Evolutionary conservation across 2,888 invertebrate genomes (phyloP).

Genomic region (Bursaphelenchus okinawaensis): DNA sequence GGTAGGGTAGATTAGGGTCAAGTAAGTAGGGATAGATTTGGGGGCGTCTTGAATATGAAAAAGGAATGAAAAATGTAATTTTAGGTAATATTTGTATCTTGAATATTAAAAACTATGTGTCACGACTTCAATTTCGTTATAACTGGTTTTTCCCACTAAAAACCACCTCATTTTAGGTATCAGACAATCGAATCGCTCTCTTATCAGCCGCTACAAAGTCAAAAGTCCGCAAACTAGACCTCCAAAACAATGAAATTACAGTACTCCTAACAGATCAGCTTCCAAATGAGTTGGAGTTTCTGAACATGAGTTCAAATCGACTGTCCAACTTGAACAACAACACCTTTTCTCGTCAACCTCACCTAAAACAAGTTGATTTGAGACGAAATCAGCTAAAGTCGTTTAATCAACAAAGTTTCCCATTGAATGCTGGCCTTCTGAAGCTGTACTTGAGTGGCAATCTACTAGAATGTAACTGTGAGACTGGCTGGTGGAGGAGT

Average conservation of each 20-base stretch:
- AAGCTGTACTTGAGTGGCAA: constrained; percentile 73
- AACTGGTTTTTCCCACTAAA: no score
- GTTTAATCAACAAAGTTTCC: constrained; percentile 20
- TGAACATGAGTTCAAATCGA: constrained; percentile 35
- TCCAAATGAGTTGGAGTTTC: constrained; percentile 18
- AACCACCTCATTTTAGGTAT: constrained; percentile 12
- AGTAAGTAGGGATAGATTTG: no score
- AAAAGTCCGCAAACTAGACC: constrained; percentile 14
- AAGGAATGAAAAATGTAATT: no score
- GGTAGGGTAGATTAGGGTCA: no score
- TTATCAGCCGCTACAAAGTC: constrained; percentile 14
- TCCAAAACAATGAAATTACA: constrained; percentile 16
- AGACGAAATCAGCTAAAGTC: constrained; percentile 16
- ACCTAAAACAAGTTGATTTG: constrained; percentile 29
- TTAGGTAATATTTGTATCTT: no score
- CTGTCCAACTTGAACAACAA: constrained; percentile 30
- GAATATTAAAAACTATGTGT: no score
- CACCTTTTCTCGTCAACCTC: constrained; percentile 12
- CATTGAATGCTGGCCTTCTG: constrained; percentile 4
- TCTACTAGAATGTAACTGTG: constrained; percentile 80
- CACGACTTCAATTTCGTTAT: no score
- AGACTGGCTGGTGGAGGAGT: constrained; percentile 81
- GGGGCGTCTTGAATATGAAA: no score
- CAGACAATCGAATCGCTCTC: constrained; percentile 16
- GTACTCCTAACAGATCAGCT: constrained; percentile 12